A percentile compares a stretch with the other conserved stretches of the same genome.
Conservation (phyloP, 2,797 vertebrate species). For the Labeo calbasu region DNA sequence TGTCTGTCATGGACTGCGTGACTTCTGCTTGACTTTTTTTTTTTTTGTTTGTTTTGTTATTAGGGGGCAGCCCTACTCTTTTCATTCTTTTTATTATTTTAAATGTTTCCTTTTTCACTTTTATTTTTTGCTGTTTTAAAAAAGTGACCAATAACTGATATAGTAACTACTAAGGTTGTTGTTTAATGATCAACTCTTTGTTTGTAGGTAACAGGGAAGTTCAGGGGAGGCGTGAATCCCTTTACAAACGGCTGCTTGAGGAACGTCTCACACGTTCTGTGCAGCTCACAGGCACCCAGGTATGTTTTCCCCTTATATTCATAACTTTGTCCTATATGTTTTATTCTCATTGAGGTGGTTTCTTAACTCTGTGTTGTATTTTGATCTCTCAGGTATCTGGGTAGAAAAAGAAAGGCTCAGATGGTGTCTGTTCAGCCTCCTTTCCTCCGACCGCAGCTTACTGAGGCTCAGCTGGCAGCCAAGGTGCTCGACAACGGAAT, state of each 20-base stretch:
- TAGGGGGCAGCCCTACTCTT: background rate
- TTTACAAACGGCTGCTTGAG: constrained; percentile 96
- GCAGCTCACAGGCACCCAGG: constrained; percentile 95
- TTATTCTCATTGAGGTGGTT: background rate
- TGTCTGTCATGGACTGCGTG: too few relatives aligned
- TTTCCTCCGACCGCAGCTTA: constrained; percentile 87
- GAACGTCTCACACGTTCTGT: constrained; percentile 92
- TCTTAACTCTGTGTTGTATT: background rate
- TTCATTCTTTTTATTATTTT: background rate
- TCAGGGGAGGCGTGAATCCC: constrained; percentile 94
- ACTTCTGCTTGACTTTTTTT: too few relatives aligned
- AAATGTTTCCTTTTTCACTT: too few relatives aligned
- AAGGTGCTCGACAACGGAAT: constrained; percentile 97
- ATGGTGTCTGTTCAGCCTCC: constrained; percentile 87
- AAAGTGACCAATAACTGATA: background rate
- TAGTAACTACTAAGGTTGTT: background rate
- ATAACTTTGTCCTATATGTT: background rate
- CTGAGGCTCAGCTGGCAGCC: constrained; percentile 87
- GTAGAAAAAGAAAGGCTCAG: constrained; percentile 84
- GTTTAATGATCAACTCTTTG: constrained; percentile 2
- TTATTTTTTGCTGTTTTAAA: background rate
- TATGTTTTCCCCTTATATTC: constrained; percentile 56
- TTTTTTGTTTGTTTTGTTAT: too few relatives aligned
- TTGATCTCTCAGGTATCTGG: constrained; percentile 82
- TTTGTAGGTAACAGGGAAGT: constrained; percentile 93